Conservation (phyloP, 2,797 vertebrate species). For the Alectoris magna region DNA sequence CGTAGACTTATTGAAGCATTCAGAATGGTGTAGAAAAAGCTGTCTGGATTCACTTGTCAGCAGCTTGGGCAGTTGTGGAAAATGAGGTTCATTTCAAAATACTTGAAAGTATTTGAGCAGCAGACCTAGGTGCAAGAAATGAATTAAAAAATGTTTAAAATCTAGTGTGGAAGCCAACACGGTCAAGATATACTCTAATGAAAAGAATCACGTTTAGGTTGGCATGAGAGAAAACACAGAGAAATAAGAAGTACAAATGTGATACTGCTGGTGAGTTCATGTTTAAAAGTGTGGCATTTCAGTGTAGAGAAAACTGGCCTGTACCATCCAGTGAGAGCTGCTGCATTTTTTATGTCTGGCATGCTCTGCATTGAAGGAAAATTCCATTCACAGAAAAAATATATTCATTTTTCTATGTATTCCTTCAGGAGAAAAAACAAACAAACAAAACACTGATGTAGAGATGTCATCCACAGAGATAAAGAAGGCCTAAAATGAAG, state of each 20-base stretch:
- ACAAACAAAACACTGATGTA: not conserved
- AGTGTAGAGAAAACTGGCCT: not conserved
- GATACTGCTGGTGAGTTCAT: not conserved
- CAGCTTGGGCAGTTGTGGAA: not conserved
- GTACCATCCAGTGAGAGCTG: not conserved
- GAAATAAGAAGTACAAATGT: not conserved
- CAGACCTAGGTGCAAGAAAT: not conserved
- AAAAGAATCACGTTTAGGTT: not conserved
- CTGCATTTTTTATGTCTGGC: not conserved
- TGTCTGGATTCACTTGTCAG: not conserved
- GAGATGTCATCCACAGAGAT: not conserved
- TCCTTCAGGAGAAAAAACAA: not conserved
- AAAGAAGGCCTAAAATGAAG: not conserved
- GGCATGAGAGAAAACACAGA: not conserved
- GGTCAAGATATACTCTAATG: not conserved
- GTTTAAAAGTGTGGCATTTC: not conserved
- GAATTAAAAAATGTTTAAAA: not conserved
- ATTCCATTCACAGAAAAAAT: not conserved
- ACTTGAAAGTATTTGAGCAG: not conserved
- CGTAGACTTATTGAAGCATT: not conserved
- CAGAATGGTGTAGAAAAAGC: not conserved
- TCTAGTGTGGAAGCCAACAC: not conserved
- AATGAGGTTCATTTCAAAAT: not conserved
- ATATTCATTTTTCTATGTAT: not conserved
- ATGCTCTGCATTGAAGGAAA: not conserved